Percentiles rank a stretch among this genome's conserved stretches.
Conservation (phyloP, 2,797 vertebrate species). For the Aeoliscus strigatus region DNA sequence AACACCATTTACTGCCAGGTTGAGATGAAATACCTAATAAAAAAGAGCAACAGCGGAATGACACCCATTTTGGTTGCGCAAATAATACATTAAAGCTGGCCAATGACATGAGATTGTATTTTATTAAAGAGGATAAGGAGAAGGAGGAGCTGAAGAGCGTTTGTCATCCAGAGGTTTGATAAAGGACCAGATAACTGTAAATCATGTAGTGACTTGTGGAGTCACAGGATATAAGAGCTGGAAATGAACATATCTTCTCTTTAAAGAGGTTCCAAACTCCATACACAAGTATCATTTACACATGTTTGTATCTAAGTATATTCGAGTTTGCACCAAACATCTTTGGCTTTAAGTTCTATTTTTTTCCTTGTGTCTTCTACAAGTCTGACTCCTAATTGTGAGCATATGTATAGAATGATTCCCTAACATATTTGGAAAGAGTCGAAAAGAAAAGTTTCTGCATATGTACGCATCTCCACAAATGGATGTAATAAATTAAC, state of each 20-base stretch:
- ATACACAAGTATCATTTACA: background rate
- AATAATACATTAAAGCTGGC: no score
- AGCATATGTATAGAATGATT: slow-evolving; percentile 40
- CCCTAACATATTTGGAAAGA: slow-evolving; percentile 39
- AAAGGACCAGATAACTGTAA: no score
- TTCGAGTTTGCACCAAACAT: slow-evolving; percentile 16
- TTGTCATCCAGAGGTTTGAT: no score
- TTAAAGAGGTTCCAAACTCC: background rate
- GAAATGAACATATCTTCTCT: background rate
- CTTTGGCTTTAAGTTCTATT: slow-evolving; percentile 27
- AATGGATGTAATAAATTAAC: slow-evolving; percentile 27
- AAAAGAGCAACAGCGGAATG: no score
- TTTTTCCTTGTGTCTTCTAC: slow-evolving; percentile 6
- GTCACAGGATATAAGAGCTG: background rate
- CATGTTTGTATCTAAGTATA: slow-evolving; percentile 12
- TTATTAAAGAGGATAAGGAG: no score
- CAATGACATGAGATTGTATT: no score
- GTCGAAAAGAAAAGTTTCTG: slow-evolving; percentile 36
- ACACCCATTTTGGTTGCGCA: no score
- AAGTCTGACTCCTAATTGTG: slow-evolving; percentile 18
- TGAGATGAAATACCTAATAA: no score
- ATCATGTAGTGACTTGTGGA: background rate
- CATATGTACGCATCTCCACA: slow-evolving; percentile 32
- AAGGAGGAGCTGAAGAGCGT: no score
- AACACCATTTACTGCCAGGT: no score